Evolutionary conservation across 2,113 vertebrate genomes (phyloP).

Genomic region (Eolophus roseicapilla): DNA sequence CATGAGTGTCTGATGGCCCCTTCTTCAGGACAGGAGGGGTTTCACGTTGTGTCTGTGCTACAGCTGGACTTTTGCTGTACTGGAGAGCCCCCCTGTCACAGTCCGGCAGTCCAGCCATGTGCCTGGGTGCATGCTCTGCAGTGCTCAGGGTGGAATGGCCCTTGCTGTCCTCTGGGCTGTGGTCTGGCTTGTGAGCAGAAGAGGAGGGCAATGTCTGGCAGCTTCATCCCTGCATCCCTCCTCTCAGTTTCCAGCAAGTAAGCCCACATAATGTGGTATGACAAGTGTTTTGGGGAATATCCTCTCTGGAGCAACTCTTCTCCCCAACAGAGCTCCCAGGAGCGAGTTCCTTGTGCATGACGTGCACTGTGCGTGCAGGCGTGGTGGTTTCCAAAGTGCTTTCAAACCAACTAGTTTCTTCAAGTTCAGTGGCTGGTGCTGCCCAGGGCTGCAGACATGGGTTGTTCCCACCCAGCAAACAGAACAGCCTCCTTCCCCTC

Average conservation of each 20-base stretch:
- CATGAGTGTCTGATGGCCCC: background rate
- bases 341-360: background rate
- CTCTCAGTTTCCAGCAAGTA: background rate
- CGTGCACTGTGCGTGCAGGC: background rate
- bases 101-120: background rate
- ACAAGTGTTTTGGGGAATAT: background rate
- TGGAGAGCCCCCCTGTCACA: background rate
- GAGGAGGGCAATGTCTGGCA: background rate
- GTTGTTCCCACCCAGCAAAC: background rate
- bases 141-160: background rate
- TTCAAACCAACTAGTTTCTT: background rate
- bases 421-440: background rate
- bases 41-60: background rate
- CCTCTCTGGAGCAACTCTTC: background rate
- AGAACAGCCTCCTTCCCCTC: background rate
- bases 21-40: background rate
- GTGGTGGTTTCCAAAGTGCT: background rate
- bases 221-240: background rate
- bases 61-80: background rate
- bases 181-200: background rate
- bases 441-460: background rate
- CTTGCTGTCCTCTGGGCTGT: rapidly evolving
- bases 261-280: background rate
- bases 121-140: rapidly evolving
- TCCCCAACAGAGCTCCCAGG: background rate